These are phyloP conservation scores for Murina feae DNA, from an alignment of 2,113 vertebrate genomes.

Conservation along the genomic window DNA sequence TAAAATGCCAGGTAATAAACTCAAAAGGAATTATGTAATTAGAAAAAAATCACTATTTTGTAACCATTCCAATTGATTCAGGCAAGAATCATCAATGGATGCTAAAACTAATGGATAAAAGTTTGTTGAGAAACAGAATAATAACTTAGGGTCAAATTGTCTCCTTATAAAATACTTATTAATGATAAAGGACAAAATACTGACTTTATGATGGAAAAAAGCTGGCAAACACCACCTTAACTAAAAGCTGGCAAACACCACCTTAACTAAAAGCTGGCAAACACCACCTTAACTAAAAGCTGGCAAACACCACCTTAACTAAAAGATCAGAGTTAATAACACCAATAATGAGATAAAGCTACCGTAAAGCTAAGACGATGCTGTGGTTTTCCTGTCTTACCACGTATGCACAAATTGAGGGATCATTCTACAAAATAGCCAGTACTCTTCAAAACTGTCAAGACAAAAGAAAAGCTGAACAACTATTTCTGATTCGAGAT, in stretches of 20 bases:
- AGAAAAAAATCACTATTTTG: neutral
- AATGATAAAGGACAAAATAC: neutral
- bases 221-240: neutral
- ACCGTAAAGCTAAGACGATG: neutral
- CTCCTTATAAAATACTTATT: neutral
- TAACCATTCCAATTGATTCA: neutral
- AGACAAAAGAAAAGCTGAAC: neutral
- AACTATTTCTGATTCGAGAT: neutral
- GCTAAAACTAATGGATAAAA: neutral
- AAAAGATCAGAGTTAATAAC: neutral
- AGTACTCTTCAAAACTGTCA: slow-evolving; percentile 21
- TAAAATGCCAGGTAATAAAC: neutral
- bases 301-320: neutral
- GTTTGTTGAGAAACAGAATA: neutral
- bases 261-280: neutral
- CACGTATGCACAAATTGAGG: neutral
- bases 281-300: neutral
- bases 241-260: neutral
- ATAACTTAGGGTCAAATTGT: neutral
- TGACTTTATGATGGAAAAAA: neutral
- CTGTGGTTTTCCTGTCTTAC: neutral
- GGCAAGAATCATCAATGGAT: neutral
- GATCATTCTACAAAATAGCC: neutral
- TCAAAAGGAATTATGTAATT: neutral
- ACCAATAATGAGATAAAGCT: neutral